Evolutionary conservation across 2,113 vertebrate species (phyloP).

Genomic region (Macroglossus sobrinus): DNA sequence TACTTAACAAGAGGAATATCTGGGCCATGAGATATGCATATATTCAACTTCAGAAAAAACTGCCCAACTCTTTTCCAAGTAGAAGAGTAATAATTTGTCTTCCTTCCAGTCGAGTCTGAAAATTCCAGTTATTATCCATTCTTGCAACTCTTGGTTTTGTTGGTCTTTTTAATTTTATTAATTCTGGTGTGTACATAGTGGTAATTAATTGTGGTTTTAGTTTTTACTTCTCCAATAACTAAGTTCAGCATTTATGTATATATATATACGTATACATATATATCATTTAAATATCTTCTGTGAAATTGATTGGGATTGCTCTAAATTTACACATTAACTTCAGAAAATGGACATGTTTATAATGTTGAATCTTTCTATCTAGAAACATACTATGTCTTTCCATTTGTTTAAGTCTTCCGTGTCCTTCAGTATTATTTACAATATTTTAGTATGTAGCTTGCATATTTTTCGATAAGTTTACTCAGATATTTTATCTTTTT

Average conservation of each 20-base stretch:
- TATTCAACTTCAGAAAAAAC: not conserved
- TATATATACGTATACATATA: too few species aligned
- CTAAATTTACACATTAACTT: not conserved
- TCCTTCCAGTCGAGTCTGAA: not conserved
- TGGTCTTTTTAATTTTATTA: not conserved
- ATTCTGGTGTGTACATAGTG: not conserved
- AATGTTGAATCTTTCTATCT: not conserved
- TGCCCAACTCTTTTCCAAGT: not conserved
- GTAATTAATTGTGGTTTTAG: not conserved
- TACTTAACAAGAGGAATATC: not conserved
- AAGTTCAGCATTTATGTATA: not conserved
- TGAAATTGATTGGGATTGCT: not conserved
- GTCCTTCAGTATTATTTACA: not conserved
- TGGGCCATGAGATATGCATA: not conserved
- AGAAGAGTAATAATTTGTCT: not conserved
- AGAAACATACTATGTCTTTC: not conserved
- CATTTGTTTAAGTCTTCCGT: not conserved
- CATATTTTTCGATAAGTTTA: not conserved
- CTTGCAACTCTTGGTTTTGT: not conserved
- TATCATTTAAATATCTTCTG: slow-evolving; percentile 8
- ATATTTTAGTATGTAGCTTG: not conserved
- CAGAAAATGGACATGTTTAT: not conserved
- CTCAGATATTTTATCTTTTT: not conserved
- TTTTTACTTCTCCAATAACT: not conserved
- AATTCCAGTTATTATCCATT: not conserved